A percentile compares a stretch with the other conserved stretches of the same genome.
Conservation (phyloP, 2,113 vertebrate species). For the Platichthys stellatus region DNA sequence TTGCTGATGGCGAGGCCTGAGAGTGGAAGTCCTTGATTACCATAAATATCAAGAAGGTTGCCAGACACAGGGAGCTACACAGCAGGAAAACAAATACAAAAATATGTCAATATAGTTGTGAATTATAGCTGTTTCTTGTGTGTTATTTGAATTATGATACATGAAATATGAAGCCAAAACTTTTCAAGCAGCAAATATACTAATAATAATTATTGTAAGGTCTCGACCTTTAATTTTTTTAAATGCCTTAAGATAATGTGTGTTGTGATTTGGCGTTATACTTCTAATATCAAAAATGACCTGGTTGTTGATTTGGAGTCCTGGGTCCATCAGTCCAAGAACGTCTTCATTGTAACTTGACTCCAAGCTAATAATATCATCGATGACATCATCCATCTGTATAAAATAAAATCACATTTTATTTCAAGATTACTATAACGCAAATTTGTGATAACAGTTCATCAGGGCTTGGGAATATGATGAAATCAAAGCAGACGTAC, state of each 20-base stretch:
- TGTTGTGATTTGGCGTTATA: no score
- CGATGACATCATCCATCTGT: conserved; percentile 93
- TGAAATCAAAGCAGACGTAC: conserved; percentile 59
- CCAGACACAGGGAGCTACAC: conserved; percentile 80
- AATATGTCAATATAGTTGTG: no score
- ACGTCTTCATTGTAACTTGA: conserved; percentile 92
- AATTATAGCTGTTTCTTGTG: neutral
- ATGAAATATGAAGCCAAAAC: neutral
- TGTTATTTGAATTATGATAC: no score
- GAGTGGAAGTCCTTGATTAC: conserved; percentile 78
- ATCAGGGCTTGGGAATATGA: neutral
- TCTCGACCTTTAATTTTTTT: no score
- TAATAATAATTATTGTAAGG: neutral
- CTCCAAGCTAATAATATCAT: conserved; percentile 93
- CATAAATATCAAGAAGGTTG: conserved; percentile 87
- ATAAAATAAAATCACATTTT: neutral
- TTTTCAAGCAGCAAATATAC: neutral
- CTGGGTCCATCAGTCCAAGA: conserved; percentile 86
- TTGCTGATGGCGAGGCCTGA: conserved; percentile 84
- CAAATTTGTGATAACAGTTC: neutral
- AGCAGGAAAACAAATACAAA: neutral
- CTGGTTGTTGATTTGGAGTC: conserved; percentile 87
- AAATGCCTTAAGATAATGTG: no score
- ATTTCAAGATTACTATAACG: neutral
- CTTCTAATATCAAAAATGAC: conserved; percentile 58